Evolutionary conservation across 2,113 vertebrate species (phyloP), one percentile per base, ranked within the genome.

Genomic region (Diglossa brunneiventris): DNA sequence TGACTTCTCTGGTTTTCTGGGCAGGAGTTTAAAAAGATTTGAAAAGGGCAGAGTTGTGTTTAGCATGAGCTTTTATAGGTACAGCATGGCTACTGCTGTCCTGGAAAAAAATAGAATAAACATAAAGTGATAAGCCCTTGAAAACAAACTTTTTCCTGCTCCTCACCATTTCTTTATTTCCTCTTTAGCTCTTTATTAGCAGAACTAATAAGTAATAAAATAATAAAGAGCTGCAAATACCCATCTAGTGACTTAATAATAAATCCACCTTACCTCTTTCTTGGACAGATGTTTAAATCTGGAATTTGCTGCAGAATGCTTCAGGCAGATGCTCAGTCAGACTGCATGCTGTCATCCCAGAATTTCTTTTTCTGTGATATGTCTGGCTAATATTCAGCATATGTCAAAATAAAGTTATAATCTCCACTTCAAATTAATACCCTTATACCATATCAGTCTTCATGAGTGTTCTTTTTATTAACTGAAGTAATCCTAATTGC

Each of bases 341-440:
- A 83, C 92, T 74, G 33, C 68, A 87, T 0, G 11, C 76, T 93
- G 79, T 72, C 88, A 73, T 62, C 52, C 47, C 50, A 83, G 19
- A 76, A 86, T 64, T 83, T 83, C 28, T 80, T 92, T 92, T 59
- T 59, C 77, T 92, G 50, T 66, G 79, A 89, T 94, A 81, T 46
- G 67, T 74, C 89, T 94, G 67, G 53, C 66, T 95, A 86, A 97
- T 92, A 94, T 73, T 90, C 83, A 86, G 73, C 64, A 78, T 81
- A 90, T 63, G 89, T 95, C 94, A 96, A 93, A 96, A 93, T 87
- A 90, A 67, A 92, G 72, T 92, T 90, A 92, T 96, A 95, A 96
- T 97, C 95, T 94, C 89, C 62, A 82, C 79, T 96, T 96, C 79
- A 96, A 90, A 93, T 97, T 96, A 96, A 96, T 87, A 94, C 62